A percentile compares a stretch with the other conserved stretches of the same genome.
Evolutionary conservation across 2,113 vertebrate genomes (phyloP).

Genomic region (Macquaria australasica): DNA sequence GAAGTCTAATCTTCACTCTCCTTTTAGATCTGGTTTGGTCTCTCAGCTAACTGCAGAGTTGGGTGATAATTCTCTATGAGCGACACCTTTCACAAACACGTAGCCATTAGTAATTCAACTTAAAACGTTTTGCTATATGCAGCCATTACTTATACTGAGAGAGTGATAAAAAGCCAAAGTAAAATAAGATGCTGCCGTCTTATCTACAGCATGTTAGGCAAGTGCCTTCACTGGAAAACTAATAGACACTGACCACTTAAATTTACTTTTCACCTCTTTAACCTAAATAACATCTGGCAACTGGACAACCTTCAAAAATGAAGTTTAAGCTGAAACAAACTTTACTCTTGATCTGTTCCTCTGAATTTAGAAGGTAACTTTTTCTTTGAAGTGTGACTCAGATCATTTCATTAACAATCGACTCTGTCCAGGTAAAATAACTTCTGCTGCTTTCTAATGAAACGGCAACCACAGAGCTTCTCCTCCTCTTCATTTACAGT

Average conservation of each 20-base stretch:
- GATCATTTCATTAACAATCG: slow-evolving; percentile 50
- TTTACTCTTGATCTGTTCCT: slow-evolving; percentile 12
- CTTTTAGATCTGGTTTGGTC: too few species aligned
- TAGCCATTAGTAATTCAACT: too few species aligned
- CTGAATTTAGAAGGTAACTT: slow-evolving; percentile 29
- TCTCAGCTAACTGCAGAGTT: too few species aligned
- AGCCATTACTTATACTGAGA: neutral
- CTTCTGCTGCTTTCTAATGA: slow-evolving; percentile 36
- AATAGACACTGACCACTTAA: too few species aligned
- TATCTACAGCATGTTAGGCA: too few species aligned
- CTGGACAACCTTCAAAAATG: neutral
- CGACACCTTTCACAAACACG: too few species aligned
- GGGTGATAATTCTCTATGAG: too few species aligned
- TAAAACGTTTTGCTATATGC: neutral
- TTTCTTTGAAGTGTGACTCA: slow-evolving; percentile 43
- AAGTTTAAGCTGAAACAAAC: slow-evolving; percentile 26
- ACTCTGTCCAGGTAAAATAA: slow-evolving; percentile 40
- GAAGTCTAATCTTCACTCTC: too few species aligned
- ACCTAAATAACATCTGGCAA: neutral
- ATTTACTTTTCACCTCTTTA: neutral
- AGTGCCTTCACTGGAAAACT: neutral
- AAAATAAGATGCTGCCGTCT: neutral
- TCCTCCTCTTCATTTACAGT: slow-evolving; percentile 51
- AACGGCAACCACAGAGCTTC: slow-evolving; percentile 19
- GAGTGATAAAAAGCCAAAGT: neutral